Evolutionary conservation across 2,888 invertebrate genomes (phyloP).

Genomic region (Amaurobius ferox): DNA sequence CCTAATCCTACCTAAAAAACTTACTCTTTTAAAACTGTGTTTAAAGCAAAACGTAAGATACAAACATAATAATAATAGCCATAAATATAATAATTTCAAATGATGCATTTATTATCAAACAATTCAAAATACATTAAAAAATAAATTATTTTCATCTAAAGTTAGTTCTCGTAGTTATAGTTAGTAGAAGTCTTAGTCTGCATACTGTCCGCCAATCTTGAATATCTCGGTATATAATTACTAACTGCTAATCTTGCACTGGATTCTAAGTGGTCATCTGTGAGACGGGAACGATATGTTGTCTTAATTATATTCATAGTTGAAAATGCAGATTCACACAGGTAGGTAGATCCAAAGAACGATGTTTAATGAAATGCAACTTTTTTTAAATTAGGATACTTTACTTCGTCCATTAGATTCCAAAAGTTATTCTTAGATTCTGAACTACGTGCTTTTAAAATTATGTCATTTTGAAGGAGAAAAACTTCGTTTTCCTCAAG

Average conservation of each 20-base stretch:
- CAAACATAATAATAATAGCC: too few species aligned
- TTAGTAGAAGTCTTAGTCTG: too few species aligned
- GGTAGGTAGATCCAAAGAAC: constrained; percentile 10
- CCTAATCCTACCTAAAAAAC: too few species aligned
- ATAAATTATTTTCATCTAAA: background rate
- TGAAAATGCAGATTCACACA: constrained; percentile 8
- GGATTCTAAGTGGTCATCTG: constrained; percentile 7
- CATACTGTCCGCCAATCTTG: too few species aligned
- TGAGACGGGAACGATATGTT: background rate
- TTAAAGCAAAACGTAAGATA: background rate
- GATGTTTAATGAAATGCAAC: constrained; percentile 9
- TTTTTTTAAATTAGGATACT: constrained; percentile 3
- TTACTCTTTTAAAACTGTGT: too few species aligned
- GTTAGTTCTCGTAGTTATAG: background rate
- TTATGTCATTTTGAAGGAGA: constrained; percentile 13
- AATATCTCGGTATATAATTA: too few species aligned
- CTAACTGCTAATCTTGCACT: constrained; percentile 6
- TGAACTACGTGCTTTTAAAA: constrained; percentile 6
- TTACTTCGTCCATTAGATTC: constrained; percentile 12
- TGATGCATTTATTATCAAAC: background rate
- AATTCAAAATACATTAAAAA: too few species aligned
- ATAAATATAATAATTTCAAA: background rate
- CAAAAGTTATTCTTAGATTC: background rate
- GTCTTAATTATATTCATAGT: too few species aligned
- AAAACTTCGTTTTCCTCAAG: background rate